Evolutionary conservation across 2,888 invertebrate genomes (phyloP), one percentile per base, ranked within the genome.

Genomic region (Octonoba sinensis): DNA sequence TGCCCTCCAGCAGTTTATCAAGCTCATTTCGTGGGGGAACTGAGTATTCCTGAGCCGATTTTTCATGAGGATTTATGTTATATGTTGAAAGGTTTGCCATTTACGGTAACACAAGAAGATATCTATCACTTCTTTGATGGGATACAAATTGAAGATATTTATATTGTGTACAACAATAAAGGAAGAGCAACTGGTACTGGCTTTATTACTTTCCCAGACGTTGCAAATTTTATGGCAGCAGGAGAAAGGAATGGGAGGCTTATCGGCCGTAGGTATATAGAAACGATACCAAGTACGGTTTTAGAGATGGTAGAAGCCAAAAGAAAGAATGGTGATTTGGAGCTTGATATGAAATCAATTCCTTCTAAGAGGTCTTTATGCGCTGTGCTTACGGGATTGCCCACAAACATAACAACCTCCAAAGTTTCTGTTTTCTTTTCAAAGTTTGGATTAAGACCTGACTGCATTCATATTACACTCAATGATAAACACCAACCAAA

Each of bases 381-480:
- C 70, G 84, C 85, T 4, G 16, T 79, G 46, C 67, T 86, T 12
- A 79, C 69, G n/a, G 86, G 86, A 18, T 83, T 86, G 65, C 95
- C 96, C 3, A 91, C 91, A 56, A 93, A 93, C 83, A 93, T 93
- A 0, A 92, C 91, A 54, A 94, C 94, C 84, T 91, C 93, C 49
- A 94, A 95, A 85, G 92, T 96, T 51, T 91, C 93, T 0, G 93
- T 93, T 85, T 95, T 95, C 87, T 93, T 96, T 86, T 91, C 93
- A 0, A 93, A 94, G 85, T 92, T 93, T 49, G 93, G 93, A 46
- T 91, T 95, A n/a, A 92, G 93, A 3, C 95, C 95, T 0, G 91
- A 91, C 18, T 92, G 93, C 85, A 93, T 95, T 84, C 94, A 95
- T 87, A 91, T 95, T 44, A 91, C 95, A 89, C 90, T 92, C 59